Evolutionary conservation across 35 echinoderm and acorn worm species (phyloP).

Genomic region (Lytechinus variegatus): DNA sequence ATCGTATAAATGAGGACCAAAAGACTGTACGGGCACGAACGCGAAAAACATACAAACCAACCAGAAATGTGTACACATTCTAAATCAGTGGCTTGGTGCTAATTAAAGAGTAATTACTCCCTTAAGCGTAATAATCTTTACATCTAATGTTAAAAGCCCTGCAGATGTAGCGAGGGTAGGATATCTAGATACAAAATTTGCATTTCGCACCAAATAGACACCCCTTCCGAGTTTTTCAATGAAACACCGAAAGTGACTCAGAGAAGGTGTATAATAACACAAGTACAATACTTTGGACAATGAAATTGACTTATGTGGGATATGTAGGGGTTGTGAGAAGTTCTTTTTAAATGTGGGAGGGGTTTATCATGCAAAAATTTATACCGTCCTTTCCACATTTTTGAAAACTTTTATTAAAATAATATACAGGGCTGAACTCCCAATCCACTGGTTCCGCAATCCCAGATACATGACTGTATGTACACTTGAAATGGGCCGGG

Average conservation of each 20-base stretch:
- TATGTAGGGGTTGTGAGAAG: too few relatives aligned
- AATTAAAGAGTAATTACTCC: slow-evolving; percentile 48
- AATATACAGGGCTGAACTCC: too few relatives aligned
- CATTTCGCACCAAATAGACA: not conserved
- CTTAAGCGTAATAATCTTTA: slow-evolving; percentile 28
- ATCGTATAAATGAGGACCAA: not conserved
- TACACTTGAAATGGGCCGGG: too few relatives aligned
- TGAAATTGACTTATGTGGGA: too few relatives aligned
- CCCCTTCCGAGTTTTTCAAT: not conserved
- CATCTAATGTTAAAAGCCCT: slow-evolving; percentile 34
- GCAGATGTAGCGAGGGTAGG: not conserved
- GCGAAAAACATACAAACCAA: slow-evolving; percentile 36
- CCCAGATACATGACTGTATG: too few relatives aligned
- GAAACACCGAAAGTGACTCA: not conserved
- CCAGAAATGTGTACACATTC: not conserved
- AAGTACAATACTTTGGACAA: not conserved
- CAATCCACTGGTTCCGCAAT: too few relatives aligned
- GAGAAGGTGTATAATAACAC: not conserved
- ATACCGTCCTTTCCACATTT: too few relatives aligned
- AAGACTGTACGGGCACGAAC: not conserved
- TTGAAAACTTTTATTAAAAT: too few relatives aligned
- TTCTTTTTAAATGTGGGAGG: too few relatives aligned
- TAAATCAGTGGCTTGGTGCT: slow-evolving; percentile 33
- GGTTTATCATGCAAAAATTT: too few relatives aligned
- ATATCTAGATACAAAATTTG: slow-evolving; percentile 2